Base-by-base conservation (phyloP, 2,888 invertebrate genomes). In the Lasioglossum zephyrum region DNA sequence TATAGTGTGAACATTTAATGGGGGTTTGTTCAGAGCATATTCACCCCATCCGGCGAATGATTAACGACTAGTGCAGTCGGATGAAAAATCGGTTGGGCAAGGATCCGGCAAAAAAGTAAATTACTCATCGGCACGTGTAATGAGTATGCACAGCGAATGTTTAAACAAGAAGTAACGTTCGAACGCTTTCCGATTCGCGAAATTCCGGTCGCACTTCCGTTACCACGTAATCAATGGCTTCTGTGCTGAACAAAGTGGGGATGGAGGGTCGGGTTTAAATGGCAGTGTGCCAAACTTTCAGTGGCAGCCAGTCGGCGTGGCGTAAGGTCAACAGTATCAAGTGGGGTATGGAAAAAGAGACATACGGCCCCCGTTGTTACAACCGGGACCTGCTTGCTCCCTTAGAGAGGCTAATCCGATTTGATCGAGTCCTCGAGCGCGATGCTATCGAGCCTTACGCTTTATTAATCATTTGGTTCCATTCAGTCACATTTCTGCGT, bases 201-300 rank as follows among this genome's bases (percentile, higher is more conserved):
- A 85, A 87, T 87, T 89, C 84, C 82, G 60, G 78, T 83, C 82
- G 77, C 80, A 81, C 82, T 87, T 79, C 81, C 77, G 79, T 81
- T 85, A 82, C 77, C 87, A 84, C 87, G 79, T 91, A 91, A 91
- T 91, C 90, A 91, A 90, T 88, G 87, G 86, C 77, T 80, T 31
- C 77, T 53, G 22, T n/a, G 53, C 53, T 22, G 53, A 22, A 22
- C 9, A 22, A 9, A 3, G 22, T 22, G 53, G 53, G 53, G 22
- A 9, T 2, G 53, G 9, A 53, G 53, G 22, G 53, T 9, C 31
- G 75, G 81, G 79, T 76, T 73, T 79, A 80, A 86, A 87, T 91
- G 91, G 91, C 91, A 70, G 26, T 13, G 26, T n/a, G 91, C 91
- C 91, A 91, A 91, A 79, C 84, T 89, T 86, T 75, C 60, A 41